A percentile compares a stretch with the other conserved stretches of the same genome.
These are phyloP conservation scores for Cryptotermes secundus DNA, from an alignment of 1,140 invertebrate genomes.

Conservation along the genomic window DNA sequence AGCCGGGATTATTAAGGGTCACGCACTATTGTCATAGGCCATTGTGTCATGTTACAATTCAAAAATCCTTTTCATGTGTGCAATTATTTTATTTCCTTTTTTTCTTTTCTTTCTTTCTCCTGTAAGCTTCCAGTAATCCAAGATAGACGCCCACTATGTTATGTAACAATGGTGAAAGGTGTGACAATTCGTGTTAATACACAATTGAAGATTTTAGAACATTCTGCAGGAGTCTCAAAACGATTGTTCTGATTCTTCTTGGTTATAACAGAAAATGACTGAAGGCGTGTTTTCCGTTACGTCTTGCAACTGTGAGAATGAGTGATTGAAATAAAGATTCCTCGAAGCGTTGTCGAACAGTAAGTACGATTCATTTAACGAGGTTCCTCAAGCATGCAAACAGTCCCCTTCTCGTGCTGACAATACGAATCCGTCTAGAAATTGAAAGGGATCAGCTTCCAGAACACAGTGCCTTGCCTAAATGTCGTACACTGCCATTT, in stretches of 20 bases:
- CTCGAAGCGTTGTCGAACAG: background rate
- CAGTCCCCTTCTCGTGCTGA: too few species aligned
- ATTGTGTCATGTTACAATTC: slow-evolving; percentile 11
- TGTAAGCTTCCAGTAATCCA: background rate
- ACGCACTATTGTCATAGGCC: background rate
- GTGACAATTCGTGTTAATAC: background rate
- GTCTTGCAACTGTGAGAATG: background rate
- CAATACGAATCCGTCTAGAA: too few species aligned
- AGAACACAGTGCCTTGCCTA: too few species aligned
- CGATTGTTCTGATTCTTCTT: background rate
- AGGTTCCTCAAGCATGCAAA: background rate
- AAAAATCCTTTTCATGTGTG: background rate
- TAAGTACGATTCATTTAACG: background rate
- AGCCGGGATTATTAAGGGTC: background rate
- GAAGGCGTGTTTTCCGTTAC: background rate
- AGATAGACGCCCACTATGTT: background rate
- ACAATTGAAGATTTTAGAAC: background rate
- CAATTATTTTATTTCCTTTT: background rate
- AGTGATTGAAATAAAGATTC: background rate
- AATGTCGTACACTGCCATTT: too few species aligned
- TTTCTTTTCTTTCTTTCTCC: background rate
- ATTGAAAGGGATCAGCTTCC: too few species aligned
- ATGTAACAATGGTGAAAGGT: slow-evolving; percentile 11
- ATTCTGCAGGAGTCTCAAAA: background rate
- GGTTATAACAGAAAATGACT: background rate